Evolutionary conservation across 2,797 vertebrate genomes (phyloP).

Genomic region (Hozukius guyotensis): DNA sequence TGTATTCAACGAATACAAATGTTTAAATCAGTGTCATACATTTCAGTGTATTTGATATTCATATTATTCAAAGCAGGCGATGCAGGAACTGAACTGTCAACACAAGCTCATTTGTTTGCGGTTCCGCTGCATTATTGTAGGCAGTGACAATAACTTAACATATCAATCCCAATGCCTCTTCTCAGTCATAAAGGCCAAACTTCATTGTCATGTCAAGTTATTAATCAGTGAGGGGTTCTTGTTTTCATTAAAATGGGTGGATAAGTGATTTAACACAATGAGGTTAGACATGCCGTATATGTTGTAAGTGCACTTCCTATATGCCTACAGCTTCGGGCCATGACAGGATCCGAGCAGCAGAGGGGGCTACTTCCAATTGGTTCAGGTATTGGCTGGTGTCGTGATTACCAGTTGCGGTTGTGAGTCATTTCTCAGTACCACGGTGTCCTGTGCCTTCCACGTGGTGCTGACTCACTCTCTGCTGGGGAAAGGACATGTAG

Average conservation of each 20-base stretch:
- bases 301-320: no score
- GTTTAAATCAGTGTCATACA: conserved; percentile 9
- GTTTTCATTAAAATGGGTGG: not conserved
- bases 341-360: conserved; percentile 38
- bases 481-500: conserved; percentile 45
- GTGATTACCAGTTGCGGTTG: conserved; percentile 16
- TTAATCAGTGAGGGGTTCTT: not conserved
- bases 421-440: conserved; percentile 68
- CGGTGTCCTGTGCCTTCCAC: conserved; percentile 65
- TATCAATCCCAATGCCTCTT: not conserved
- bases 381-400: conserved; percentile 1
- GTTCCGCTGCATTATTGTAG: not conserved
- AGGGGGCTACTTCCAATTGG: conserved; percentile 26
- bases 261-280: not conserved
- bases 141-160: not conserved
- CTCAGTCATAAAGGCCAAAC: not conserved
- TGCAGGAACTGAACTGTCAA: not conserved
- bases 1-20: not conserved
- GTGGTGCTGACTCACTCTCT: conserved; percentile 72
- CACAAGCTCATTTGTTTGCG: not conserved
- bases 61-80: conserved; percentile 29
- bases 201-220: not conserved
- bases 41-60: conserved; percentile 5
- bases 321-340: no score
- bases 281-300: not conserved